Conservation (phyloP, 2,888 invertebrate species). For the Clepsis dumicolana region DNA sequence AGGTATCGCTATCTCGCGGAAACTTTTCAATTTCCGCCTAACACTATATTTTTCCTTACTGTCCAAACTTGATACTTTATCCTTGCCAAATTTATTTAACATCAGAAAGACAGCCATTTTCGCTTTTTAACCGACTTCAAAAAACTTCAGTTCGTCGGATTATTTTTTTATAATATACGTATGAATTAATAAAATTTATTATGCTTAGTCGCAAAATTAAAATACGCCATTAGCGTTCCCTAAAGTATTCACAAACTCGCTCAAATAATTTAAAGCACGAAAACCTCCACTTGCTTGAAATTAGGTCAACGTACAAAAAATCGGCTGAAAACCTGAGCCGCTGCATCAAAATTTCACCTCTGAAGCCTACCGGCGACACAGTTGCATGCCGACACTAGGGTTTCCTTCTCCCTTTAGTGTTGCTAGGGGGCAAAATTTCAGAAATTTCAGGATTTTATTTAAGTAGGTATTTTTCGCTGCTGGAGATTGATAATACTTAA, state of each 20-base stretch:
- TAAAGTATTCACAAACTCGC: constrained; percentile 29
- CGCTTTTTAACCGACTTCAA: too few relatives aligned
- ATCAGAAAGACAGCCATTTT: too few relatives aligned
- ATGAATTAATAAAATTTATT: too few relatives aligned
- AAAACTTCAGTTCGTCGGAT: too few relatives aligned
- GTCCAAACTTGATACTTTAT: too few relatives aligned
- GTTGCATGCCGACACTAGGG: constrained; percentile 49
- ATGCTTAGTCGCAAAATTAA: constrained; percentile 4
- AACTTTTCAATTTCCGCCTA: too few relatives aligned
- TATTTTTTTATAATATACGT: too few relatives aligned
- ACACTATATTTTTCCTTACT: too few relatives aligned
- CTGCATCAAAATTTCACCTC: constrained; percentile 60
- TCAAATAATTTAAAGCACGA: constrained; percentile 33
- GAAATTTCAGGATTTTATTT: not conserved
- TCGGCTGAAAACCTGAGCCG: constrained; percentile 41
- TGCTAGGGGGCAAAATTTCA: not conserved
- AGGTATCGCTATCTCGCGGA: too few relatives aligned
- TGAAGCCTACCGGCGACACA: constrained; percentile 52
- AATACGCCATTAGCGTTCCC: constrained; percentile 21
- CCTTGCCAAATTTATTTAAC: too few relatives aligned
- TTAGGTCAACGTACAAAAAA: constrained; percentile 41
- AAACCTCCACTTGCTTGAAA: constrained; percentile 30
- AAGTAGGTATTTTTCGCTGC: too few relatives aligned
- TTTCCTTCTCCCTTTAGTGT: constrained; percentile 36
- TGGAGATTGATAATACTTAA: too few relatives aligned